Evolutionary conservation across 2,888 invertebrate species (phyloP), one percentile per base, ranked within the genome.

Genomic region (Eilema depressum): DNA sequence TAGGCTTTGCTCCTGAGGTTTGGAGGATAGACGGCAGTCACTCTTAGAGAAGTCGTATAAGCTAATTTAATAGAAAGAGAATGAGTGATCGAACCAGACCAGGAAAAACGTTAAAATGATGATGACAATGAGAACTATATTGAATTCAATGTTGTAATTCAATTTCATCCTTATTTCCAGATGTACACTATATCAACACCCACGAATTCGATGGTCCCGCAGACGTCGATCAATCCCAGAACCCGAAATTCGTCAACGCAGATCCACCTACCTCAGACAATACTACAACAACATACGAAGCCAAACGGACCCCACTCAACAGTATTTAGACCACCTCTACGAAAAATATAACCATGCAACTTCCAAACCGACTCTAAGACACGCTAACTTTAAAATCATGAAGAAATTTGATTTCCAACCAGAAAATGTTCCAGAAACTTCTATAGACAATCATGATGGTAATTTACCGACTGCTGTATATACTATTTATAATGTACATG

Each of bases 131-230:
- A 28, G 5, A 5, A 20, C 7, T 17, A 47, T 3, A 17, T 20
- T 62, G 23, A 37, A 63, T 23, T 30, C 25, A 17, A 63, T 53
- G n/a, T 20, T 59, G 2, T 61, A 41, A 20, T 41, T 3, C 2
- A 47, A 12, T 60, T 41, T 5, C 4, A 11, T 23, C 0, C 1
- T 10, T n/a, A 5, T 20, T 60, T 28, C 0, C 83, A 97, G 97
- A 84, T 99, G 99, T 85, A 96, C 97, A 0, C 96, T 97, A 0
- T 98, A 98, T 10, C 98, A 98, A 86, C 99, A 99, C 92, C 99
- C 99, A 0, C 95, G 98, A 14, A 96, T 98, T 56, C 95, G 98
- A 65, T 98, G 98, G 97, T 98, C 97, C 84, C 95, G 98, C 33
- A 95, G 96, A 76, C 96, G 96, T 2, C 93, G 97, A 66, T 96